Evolutionary conservation across 2,888 invertebrate genomes (phyloP).

Genomic region (Drosophila neoperkinsi): DNA sequence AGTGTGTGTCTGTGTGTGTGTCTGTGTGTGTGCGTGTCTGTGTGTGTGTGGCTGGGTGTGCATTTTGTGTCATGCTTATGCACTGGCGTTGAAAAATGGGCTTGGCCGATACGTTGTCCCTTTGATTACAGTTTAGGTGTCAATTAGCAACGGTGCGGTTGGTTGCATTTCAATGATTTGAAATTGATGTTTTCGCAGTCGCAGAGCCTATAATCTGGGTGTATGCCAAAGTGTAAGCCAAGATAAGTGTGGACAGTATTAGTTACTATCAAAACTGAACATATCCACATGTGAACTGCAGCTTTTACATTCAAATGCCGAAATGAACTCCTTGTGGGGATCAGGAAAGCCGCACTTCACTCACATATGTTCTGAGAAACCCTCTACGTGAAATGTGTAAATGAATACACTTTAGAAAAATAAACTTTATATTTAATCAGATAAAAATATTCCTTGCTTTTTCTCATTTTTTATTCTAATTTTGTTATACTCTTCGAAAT

Average conservation of each 20-base stretch:
- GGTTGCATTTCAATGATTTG: constrained; percentile 68
- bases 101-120: constrained; percentile 48
- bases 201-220: constrained; percentile 14
- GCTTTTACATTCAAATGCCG: not conserved
- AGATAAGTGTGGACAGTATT: constrained; percentile 14
- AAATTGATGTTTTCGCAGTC: constrained; percentile 44
- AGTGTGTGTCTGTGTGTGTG: constrained; percentile 21
- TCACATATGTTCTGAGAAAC: not conserved
- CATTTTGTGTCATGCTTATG: constrained; percentile 30
- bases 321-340: not conserved
- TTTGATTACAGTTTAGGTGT: constrained; percentile 78
- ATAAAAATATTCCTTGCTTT: not conserved
- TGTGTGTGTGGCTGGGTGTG: constrained; percentile 36
- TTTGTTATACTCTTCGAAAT: not conserved
- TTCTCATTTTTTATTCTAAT: not conserved
- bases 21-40: no score
- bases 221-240: constrained; percentile 9
- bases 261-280: constrained; percentile 14
- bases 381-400: not conserved
- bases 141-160: constrained; percentile 80
- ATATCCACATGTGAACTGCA: not conserved
- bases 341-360: not conserved
- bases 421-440: no score
- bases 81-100: constrained; percentile 60
- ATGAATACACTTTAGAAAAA: not conserved